Base-by-base conservation (phyloP, 2,888 invertebrate species). In the Venusia cambrica region DNA sequence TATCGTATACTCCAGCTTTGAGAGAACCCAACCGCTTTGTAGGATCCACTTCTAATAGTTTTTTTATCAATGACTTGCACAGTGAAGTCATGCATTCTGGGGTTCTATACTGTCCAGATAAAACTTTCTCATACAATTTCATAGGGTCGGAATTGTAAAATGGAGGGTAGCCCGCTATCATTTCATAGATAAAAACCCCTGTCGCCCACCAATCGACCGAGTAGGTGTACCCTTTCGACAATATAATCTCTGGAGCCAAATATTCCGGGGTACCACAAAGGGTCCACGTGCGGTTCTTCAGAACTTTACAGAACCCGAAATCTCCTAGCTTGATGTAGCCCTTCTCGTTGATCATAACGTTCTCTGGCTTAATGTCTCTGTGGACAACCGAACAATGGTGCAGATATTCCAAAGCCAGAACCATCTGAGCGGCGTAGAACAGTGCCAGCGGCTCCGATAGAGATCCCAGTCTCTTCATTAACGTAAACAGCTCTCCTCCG, bases 221-320 rank as follows among this genome's bases (percentile, higher is more conserved):
- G 58, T 91, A 93, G 16, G 95, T 93, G 77, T 98, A 98, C 0
- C 97, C 97, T 73, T 95, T 95, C 15, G 93, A 93, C 48, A 95
- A 88, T 48, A 97, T 95, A 9, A 94, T 91, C 80, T 98, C 98
- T 1, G 96, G 96, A 0, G 98, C 98, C 40, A 99, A 81, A 77
- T 99, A 99, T 75, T 98, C 98, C 0, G 98, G 98, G 0, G 98
- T 99, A 0, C 97, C 98, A 69, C 98, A 98, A 31, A 98, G 73
- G 0, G 97, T 97, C 92, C 95, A 95, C 0, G 98, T 97, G 51
- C 97, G 85, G 3, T 85, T 83, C 46, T 89, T 89, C 30, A 92
- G 77, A 37, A 91, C 74, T 87, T 98, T 98, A 49, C 95, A 93
- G 77, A 98, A 97, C 27, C 98, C 97, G 66, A 97, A 96, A 79